Evolutionary conservation across 1,140 invertebrate genomes (phyloP).

Genomic region (Heterodera carotae): DNA sequence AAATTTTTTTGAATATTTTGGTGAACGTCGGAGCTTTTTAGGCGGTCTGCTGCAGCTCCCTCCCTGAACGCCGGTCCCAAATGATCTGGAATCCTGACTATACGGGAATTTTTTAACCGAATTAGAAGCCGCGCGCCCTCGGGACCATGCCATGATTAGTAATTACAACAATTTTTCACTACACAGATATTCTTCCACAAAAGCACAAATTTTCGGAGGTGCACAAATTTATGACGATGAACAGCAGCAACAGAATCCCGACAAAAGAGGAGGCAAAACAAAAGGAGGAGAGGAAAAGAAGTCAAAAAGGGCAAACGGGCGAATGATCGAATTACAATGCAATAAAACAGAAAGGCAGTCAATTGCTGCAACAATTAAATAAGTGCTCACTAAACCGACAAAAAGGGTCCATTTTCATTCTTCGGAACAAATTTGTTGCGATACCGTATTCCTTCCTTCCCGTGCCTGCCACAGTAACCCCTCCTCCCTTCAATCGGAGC

Average conservation of each 20-base stretch:
- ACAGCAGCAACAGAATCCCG: not conserved
- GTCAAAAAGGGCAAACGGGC: too few species aligned
- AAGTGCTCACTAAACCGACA: not conserved
- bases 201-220: slow-evolving; percentile 33
- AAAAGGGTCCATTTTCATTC: not conserved
- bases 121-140: slow-evolving; percentile 2
- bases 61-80: too few species aligned
- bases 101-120: not conserved
- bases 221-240: slow-evolving; percentile 21
- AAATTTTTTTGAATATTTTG: not conserved
- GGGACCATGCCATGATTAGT: slow-evolving; percentile 19
- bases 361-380: too few species aligned
- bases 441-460: too few species aligned
- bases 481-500: too few species aligned
- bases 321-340: too few species aligned
- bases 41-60: too few species aligned
- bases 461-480: too few species aligned
- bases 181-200: slow-evolving; percentile 33
- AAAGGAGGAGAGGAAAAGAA: too few species aligned
- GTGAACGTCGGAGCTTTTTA: not conserved
- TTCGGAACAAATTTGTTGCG: too few species aligned
- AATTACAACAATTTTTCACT: slow-evolving; percentile 13
- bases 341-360: too few species aligned
- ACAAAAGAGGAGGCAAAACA: not conserved
- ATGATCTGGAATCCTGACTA: too few species aligned